A percentile compares a stretch with the other conserved stretches of the same genome.
Conservation (phyloP, 2,113 vertebrate genomes). For the Pelecanus crispus region DNA sequence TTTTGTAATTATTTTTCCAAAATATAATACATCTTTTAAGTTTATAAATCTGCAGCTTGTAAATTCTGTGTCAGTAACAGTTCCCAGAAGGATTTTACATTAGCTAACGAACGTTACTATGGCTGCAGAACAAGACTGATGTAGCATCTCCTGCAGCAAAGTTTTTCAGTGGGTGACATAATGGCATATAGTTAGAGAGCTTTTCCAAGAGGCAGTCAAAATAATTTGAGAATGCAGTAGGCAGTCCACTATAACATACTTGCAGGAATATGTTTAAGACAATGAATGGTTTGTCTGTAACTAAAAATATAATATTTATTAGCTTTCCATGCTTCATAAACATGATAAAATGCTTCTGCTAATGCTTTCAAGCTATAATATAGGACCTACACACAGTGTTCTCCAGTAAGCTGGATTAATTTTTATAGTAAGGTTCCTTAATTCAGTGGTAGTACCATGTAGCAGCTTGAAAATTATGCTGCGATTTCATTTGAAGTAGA, state of each 20-base stretch:
- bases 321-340: background rate
- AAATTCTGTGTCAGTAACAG: background rate
- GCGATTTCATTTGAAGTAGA: background rate
- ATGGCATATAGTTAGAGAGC: background rate
- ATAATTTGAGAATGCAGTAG: background rate
- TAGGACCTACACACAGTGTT: background rate
- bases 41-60: background rate
- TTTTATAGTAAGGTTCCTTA: background rate
- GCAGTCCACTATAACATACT: background rate
- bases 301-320: conserved; percentile 15
- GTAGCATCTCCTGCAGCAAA: background rate
- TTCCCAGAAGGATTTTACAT: background rate
- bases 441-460: background rate
- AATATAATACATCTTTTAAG: background rate
- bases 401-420: background rate
- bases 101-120: background rate
- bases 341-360: background rate
- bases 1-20: background rate
- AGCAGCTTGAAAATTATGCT: background rate
- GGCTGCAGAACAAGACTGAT: background rate
- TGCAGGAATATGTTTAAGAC: background rate
- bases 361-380: background rate
- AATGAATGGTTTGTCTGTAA: background rate
- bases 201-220: background rate
- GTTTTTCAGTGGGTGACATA: background rate